Evolutionary conservation across 2,113 vertebrate species (phyloP).

Genomic region (Noctilio leporinus): DNA sequence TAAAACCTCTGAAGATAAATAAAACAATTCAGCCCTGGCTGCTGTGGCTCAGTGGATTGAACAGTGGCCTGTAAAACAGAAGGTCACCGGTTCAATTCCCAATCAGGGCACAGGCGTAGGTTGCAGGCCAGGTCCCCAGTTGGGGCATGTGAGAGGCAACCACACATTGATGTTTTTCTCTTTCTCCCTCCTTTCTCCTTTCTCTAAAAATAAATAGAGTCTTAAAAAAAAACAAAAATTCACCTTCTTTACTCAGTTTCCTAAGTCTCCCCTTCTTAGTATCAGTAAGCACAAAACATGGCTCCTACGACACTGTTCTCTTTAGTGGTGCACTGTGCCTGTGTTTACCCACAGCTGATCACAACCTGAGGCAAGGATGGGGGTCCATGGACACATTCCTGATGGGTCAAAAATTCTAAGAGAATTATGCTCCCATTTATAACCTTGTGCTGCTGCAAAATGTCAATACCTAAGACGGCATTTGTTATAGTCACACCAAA

Average conservation of each 20-base stretch:
- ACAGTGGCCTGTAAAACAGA: no score
- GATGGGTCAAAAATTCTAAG: neutral
- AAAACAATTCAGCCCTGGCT: no score
- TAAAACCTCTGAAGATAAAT: neutral
- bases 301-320: neutral
- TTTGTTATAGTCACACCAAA: neutral
- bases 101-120: no score
- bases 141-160: no score
- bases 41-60: no score
- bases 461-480: neutral
- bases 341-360: neutral
- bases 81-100: no score
- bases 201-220: no score
- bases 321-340: neutral
- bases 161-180: no score
- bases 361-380: no score
- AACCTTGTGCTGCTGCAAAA: neutral
- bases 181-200: no score
- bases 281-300: neutral
- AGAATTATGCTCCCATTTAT: neutral
- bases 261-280: neutral
- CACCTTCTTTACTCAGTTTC: neutral
- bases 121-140: no score
- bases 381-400: neutral
- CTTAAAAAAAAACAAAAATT: no score